Conservation (phyloP, 2,888 invertebrate genomes). For the Oscheius myriophilus region DNA sequence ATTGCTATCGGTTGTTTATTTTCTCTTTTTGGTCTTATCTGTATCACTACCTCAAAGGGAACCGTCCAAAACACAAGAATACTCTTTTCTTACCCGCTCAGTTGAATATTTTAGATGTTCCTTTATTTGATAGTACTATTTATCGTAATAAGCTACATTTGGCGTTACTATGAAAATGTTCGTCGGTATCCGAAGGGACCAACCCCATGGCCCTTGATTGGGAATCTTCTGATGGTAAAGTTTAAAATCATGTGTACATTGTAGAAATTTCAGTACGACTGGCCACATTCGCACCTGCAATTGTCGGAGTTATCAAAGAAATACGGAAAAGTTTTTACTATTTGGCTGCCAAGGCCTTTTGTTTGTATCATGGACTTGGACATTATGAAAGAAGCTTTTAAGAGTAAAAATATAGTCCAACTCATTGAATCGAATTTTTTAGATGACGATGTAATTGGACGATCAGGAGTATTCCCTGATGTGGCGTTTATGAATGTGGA, state of each 20-base stretch:
- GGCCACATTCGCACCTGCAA: slow-evolving; percentile 27
- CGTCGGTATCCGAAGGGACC: slow-evolving; percentile 46
- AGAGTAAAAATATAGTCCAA: not conserved
- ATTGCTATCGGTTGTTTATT: too few relatives aligned
- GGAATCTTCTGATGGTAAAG: slow-evolving; percentile 32
- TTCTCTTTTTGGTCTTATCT: too few relatives aligned
- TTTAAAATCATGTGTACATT: not conserved
- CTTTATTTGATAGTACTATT: not conserved
- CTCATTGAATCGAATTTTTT: too few relatives aligned
- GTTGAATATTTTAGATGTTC: not conserved
- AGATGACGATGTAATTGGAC: slow-evolving; percentile 34
- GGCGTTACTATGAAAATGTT: slow-evolving; percentile 39
- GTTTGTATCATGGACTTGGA: slow-evolving; percentile 49
- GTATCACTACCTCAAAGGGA: too few relatives aligned
- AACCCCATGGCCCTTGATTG: slow-evolving; percentile 39
- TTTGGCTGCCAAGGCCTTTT: slow-evolving; percentile 46
- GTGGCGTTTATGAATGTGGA: slow-evolving; percentile 15
- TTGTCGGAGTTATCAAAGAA: slow-evolving; percentile 39
- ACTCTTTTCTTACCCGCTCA: too few relatives aligned
- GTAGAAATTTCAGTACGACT: slow-evolving; percentile 28
- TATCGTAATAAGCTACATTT: slow-evolving; percentile 23
- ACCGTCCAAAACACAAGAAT: too few relatives aligned
- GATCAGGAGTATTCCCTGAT: slow-evolving; percentile 34
- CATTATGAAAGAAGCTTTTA: slow-evolving; percentile 44
- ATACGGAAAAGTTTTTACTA: slow-evolving; percentile 54